Evolutionary conservation across 2,797 vertebrate genomes (phyloP).

Genomic region (Phoebastria nigripes): DNA sequence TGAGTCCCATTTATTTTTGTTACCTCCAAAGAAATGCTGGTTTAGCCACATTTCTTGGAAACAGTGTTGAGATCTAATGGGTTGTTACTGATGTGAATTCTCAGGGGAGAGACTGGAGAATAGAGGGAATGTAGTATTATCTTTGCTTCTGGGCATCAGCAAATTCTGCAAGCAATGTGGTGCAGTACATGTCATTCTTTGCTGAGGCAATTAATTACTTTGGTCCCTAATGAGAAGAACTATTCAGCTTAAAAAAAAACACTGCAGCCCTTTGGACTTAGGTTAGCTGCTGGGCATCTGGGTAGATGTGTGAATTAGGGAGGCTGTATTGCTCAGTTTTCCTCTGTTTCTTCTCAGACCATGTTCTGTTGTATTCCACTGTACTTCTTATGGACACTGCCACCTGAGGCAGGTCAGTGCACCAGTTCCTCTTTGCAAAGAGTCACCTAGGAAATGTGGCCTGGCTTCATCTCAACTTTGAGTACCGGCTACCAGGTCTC

Average conservation of each 20-base stretch:
- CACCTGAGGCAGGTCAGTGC: background rate
- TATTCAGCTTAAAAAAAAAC: background rate
- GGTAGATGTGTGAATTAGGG: background rate
- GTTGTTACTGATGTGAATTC: conserved; percentile 36
- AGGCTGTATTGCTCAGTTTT: background rate
- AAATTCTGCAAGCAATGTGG: background rate
- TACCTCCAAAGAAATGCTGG: conserved; percentile 55
- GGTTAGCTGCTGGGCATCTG: background rate
- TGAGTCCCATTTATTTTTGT: conserved; percentile 61
- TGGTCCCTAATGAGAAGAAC: background rate
- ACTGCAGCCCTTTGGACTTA: background rate
- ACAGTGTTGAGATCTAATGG: background rate
- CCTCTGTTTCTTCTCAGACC: background rate
- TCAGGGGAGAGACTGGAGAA: background rate
- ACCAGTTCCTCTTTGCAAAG: background rate
- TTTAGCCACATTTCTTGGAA: conserved; percentile 50
- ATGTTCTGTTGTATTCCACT: background rate
- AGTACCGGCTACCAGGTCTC: background rate
- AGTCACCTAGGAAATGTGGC: background rate
- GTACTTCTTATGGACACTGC: background rate
- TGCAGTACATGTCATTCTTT: background rate
- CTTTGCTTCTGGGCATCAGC: conserved; percentile 48
- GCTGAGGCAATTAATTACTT: conserved; percentile 11
- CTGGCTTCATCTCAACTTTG: background rate
- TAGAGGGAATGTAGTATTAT: background rate